Evolutionary conservation across 2,888 invertebrate genomes (phyloP), one percentile per base, ranked within the genome.

Genomic region (Amblyjoppa fuscipennis): DNA sequence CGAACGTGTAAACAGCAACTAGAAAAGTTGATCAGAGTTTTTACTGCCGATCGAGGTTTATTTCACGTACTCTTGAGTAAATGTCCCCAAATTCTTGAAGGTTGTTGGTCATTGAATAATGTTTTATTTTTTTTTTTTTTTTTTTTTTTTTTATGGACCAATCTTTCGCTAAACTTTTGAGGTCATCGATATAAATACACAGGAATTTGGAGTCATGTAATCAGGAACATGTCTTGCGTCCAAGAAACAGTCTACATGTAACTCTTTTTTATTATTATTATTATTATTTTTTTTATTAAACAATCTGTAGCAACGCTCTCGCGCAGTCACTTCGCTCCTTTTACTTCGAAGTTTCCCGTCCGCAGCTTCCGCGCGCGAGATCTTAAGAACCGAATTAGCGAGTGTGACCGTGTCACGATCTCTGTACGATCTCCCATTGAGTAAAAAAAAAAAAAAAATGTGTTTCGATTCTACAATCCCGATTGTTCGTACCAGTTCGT

Each of bases 401-500:
- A 87, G 86, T 87, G 86, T 86, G 86, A 86, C 87, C 82, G 87
- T 79, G 83, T 41, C 85, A 85, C 85, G 85, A 85, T 83, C 83
- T 83, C 49, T 11, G 25, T 69, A 66, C 82, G 82, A 83, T 80
- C 75, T 53, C 56, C 53, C 45, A 16, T 49, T 49, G 45, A 16
- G 45, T 16, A 16, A 49, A 49, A 7, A 16, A 13, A 13, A 16
- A 16, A 4, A 16, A 71, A 76, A 20, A 4, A 1, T 11, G 7
- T 87, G 87, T 86, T 82, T 77, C 64, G 82, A 82, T 69, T 70
- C 53, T 64, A 66, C 76, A 51, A 75, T 64, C n/a, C 49, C 91
- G 89, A 91, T 91, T 91, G 91, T 91, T 90, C 91, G 85, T 83
- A 84, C 88, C 86, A 90, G 89, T 90, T 90, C 90, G 89, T 90